Evolutionary conservation across 2,113 vertebrate genomes (phyloP).

Genomic region (Paradoxurus hermaphroditus): DNA sequence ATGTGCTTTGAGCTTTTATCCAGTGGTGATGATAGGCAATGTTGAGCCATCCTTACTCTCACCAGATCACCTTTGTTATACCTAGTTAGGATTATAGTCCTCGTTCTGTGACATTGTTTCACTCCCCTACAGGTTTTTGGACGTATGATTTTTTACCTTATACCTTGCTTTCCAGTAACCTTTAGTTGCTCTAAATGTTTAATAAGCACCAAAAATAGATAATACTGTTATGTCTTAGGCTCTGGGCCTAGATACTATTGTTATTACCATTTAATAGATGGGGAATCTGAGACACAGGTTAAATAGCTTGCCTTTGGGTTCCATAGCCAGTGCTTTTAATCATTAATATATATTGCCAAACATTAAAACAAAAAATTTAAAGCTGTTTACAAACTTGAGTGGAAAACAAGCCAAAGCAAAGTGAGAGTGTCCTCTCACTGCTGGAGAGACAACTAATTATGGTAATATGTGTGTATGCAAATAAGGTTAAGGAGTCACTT

Average conservation of each 20-base stretch:
- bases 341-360: background rate
- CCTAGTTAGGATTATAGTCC: background rate
- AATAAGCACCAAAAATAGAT: background rate
- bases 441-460: background rate
- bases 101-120: background rate
- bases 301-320: background rate
- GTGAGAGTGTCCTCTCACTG: background rate
- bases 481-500: background rate
- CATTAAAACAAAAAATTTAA: background rate
- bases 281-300: background rate
- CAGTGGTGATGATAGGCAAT: background rate
- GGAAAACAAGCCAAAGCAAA: background rate
- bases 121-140: background rate
- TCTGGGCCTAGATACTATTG: background rate
- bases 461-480: background rate
- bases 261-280: background rate
- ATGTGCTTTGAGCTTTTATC: slow-evolving; percentile 22
- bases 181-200: slow-evolving; percentile 24
- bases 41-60: background rate
- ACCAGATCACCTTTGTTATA: background rate
- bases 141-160: background rate
- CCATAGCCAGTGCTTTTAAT: background rate
- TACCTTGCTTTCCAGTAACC: background rate
- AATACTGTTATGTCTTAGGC: background rate
- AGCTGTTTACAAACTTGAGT: background rate